phyloP scores from a whole-genome alignment of 2,113 vertebrate genomes.

The Catharus fuscescens region DNA sequence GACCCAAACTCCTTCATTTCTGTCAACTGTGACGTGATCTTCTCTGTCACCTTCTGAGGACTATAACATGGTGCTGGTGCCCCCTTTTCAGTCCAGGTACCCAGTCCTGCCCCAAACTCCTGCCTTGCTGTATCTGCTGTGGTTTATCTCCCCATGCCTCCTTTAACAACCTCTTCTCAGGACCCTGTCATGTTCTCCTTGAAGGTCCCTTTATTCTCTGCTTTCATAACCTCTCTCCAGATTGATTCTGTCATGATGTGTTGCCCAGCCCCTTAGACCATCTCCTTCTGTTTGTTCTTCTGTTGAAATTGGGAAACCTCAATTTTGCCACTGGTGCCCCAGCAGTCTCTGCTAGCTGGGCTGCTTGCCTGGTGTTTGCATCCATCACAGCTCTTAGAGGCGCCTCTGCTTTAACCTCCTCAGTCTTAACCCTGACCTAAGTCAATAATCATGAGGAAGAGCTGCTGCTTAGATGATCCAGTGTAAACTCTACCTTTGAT shows the following conservation, averaged over 20 bases:
- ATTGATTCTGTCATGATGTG: background rate
- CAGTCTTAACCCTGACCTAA: slow-evolving; percentile 43
- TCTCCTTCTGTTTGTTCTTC: slow-evolving; percentile 24
- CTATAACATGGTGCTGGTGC: background rate
- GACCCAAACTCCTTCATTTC: background rate
- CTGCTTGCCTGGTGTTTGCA: background rate
- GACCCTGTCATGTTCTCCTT: background rate
- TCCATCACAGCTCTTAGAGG: slow-evolving; percentile 32
- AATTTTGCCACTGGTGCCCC: background rate
- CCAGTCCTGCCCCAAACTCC: background rate
- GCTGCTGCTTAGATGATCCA: slow-evolving; percentile 27
- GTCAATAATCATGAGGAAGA: slow-evolving; percentile 38
- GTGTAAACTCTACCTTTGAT: slow-evolving; percentile 54
- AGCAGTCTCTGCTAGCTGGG: background rate
- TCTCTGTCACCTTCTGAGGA: background rate
- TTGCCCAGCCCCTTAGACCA: background rate
- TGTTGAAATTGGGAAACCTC: background rate
- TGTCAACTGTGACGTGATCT: background rate
- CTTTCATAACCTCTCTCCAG: background rate
- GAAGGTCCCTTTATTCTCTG: background rate
- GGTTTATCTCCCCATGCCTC: background rate
- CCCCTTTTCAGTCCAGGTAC: background rate
- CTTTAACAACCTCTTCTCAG: background rate
- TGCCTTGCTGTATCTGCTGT: background rate
- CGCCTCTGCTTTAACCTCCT: background rate